Conservation (phyloP, 2,113 vertebrate species). For the Bagarius yarrelli region DNA sequence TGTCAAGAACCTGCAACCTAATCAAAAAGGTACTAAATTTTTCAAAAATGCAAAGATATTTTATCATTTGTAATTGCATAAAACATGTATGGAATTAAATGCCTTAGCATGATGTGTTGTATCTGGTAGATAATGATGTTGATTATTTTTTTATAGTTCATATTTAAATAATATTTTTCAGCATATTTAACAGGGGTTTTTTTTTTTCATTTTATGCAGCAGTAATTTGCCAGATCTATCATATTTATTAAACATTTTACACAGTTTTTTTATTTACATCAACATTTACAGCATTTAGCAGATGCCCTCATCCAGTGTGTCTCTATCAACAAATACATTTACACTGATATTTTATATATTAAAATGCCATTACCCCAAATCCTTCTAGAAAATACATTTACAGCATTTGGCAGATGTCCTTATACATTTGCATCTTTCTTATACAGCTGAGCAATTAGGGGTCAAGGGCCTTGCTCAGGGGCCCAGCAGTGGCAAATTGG, state of each 20-base stretch:
- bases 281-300: too few relatives aligned
- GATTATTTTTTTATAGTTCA: neutral
- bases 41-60: neutral
- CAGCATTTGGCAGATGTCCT: too few relatives aligned
- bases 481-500: too few relatives aligned
- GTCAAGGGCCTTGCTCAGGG: too few relatives aligned
- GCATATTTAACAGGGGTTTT: neutral
- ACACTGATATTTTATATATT: too few relatives aligned
- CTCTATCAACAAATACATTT: too few relatives aligned
- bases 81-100: neutral
- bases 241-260: neutral
- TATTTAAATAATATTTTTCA: neutral
- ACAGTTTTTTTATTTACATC: too few relatives aligned
- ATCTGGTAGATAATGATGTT: neutral
- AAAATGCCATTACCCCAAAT: too few relatives aligned
- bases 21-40: constrained; percentile 23
- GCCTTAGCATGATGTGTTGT: neutral
- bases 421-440: too few relatives aligned
- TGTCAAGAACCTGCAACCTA: constrained; percentile 1
- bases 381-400: too few relatives aligned
- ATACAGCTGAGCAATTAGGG: too few relatives aligned
- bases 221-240: neutral
- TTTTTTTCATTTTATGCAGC: neutral
- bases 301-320: too few relatives aligned
- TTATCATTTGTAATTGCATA: neutral